Percentiles rank a stretch among this genome's conserved stretches.
phyloP scores from a whole-genome alignment of 2,797 vertebrate genomes.

The Lemur catta region DNA sequence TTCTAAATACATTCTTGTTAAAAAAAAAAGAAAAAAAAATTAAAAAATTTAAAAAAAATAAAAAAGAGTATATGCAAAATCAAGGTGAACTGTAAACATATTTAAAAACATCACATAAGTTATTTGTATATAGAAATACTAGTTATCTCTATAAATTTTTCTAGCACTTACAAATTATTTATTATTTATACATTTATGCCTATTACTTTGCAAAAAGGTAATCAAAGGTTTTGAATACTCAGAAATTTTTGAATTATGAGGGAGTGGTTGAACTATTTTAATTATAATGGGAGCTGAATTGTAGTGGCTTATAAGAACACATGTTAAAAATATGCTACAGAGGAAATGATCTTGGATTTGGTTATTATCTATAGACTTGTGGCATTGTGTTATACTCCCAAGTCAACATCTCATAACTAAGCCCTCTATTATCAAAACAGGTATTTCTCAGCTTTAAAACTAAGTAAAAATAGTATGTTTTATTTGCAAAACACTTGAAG shows the following conservation, averaged over 20 bases:
- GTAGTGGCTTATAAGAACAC: background rate
- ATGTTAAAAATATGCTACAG: background rate
- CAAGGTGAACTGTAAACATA: background rate
- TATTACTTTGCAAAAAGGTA: background rate
- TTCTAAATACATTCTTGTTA: too few species aligned
- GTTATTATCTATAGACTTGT: background rate
- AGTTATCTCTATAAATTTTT: background rate
- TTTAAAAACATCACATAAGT: background rate
- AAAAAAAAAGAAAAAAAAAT: too few species aligned
- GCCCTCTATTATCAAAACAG: background rate
- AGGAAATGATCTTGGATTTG: slow-evolving; percentile 9
- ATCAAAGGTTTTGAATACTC: background rate
- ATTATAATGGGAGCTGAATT: background rate
- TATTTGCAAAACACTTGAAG: slow-evolving; percentile 12
- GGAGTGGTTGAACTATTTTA: background rate
- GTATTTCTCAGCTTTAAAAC: background rate
- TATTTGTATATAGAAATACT: background rate
- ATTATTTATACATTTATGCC: background rate
- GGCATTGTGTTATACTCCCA: background rate
- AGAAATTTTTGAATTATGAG: background rate
- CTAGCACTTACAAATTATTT: background rate
- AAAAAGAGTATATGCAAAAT: background rate
- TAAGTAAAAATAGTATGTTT: background rate
- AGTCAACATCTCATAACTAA: slow-evolving; percentile 31
- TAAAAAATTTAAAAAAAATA: too few species aligned